These are phyloP conservation scores for Euura lappo DNA, from an alignment of 1,140 invertebrate genomes.

Conservation along the genomic window DNA sequence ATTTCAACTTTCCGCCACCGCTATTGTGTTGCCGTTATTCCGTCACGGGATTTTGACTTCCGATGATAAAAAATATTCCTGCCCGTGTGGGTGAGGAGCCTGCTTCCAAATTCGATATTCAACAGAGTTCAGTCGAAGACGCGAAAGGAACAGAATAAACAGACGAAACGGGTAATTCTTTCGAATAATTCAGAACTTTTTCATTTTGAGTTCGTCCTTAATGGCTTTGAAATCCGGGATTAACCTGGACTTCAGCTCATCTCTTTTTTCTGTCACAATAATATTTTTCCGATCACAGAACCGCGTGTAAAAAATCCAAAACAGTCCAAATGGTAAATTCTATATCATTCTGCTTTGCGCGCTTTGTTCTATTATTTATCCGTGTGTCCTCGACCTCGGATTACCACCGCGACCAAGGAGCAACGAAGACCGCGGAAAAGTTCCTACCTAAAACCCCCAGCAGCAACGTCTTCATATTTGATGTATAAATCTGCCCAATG, in stretches of 20 bases:
- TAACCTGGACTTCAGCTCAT: background rate
- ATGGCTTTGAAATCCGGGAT: background rate
- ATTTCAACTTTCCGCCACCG: background rate
- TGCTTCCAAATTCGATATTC: background rate
- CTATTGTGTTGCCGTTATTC: background rate
- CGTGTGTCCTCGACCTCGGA: background rate
- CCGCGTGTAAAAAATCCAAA: too few relatives aligned
- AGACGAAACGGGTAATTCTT: background rate
- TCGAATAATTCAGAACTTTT: background rate
- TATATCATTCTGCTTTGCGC: too few relatives aligned
- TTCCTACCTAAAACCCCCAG: conserved; percentile 45
- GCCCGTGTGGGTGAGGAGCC: background rate
- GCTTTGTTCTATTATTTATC: too few relatives aligned
- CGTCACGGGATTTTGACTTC: background rate
- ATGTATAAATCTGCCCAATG: conserved; percentile 48
- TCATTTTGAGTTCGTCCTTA: background rate
- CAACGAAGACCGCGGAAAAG: conserved; percentile 8
- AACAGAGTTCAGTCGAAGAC: background rate
- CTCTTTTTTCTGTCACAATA: too few relatives aligned
- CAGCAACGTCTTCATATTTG: conserved; percentile 51
- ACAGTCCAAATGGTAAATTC: too few relatives aligned
- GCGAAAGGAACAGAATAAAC: background rate
- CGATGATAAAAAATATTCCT: background rate
- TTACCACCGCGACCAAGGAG: background rate
- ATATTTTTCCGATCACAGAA: too few relatives aligned